Evolutionary conservation across 2,888 invertebrate species (phyloP).

Genomic region (Choreutis nemorana): DNA sequence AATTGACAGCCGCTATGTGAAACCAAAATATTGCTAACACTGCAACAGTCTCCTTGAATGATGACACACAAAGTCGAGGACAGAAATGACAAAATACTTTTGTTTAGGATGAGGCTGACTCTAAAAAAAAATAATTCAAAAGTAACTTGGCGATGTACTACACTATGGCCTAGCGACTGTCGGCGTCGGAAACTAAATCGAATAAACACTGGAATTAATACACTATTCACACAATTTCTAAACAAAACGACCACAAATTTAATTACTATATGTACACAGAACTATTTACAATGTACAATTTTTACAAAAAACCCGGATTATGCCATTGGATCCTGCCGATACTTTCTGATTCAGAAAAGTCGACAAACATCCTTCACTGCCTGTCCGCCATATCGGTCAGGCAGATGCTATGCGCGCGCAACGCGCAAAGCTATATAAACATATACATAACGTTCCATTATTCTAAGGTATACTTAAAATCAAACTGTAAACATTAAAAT

Average conservation of each 20-base stretch:
- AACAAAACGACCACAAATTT: constrained; percentile 72
- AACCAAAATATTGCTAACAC: constrained; percentile 63
- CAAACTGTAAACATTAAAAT: background rate
- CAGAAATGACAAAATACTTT: constrained; percentile 23
- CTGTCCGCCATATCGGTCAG: constrained; percentile 63
- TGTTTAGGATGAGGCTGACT: constrained; percentile 20
- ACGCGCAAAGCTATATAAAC: constrained; percentile 61
- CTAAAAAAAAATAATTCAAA: constrained; percentile 26
- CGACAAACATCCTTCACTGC: constrained; percentile 62
- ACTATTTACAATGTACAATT: constrained; percentile 78
- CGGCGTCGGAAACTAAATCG: constrained; percentile 71
- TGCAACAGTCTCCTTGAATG: constrained; percentile 61
- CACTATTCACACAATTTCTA: constrained; percentile 69
- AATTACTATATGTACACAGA: constrained; percentile 77
- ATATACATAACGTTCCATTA: constrained; percentile 20
- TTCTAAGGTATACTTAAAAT: constrained; percentile 1
- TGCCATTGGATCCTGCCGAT: constrained; percentile 73
- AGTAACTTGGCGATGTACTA: constrained; percentile 50
- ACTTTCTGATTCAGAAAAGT: constrained; percentile 66
- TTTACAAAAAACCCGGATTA: constrained; percentile 70
- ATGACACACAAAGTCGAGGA: constrained; percentile 64
- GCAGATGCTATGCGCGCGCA: constrained; percentile 65
- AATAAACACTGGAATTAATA: constrained; percentile 67
- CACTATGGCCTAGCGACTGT: constrained; percentile 49
- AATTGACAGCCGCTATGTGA: constrained; percentile 58